phyloP scores from a whole-genome alignment of 2,888 invertebrate species.

The Cordylochernes scorpioides region DNA sequence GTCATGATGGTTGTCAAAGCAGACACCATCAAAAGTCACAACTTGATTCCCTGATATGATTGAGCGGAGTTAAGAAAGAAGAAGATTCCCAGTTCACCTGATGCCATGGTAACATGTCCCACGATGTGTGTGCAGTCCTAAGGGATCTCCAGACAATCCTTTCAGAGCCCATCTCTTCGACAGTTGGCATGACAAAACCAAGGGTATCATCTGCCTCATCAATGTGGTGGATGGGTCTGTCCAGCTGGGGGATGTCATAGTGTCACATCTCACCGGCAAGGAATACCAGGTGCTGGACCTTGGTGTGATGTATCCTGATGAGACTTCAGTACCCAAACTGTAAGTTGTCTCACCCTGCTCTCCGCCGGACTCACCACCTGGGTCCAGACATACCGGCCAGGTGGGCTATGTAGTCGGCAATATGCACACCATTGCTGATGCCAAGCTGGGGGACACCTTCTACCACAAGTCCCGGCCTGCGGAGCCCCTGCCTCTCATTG shows the following conservation, averaged over 20 bases:
- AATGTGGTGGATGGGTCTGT: slow-evolving; percentile 49
- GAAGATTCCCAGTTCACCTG: no score
- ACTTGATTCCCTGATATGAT: no score
- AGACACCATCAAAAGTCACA: no score
- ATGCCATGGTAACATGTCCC: no score
- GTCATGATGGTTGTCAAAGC: no score
- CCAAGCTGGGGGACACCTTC: slow-evolving; percentile 48
- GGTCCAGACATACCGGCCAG: slow-evolving; percentile 47
- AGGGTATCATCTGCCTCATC: slow-evolving; percentile 47
- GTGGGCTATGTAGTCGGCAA: slow-evolving; percentile 64
- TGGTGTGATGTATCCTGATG: slow-evolving; percentile 49
- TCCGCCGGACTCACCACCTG: no score
- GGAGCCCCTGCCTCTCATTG: slow-evolving; percentile 35
- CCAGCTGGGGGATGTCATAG: slow-evolving; percentile 41
- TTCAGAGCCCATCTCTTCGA: slow-evolving; percentile 68
- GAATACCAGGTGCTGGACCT: slow-evolving; percentile 48
- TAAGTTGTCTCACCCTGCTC: no score
- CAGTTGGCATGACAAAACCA: slow-evolving; percentile 69
- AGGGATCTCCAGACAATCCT: slow-evolving; percentile 22
- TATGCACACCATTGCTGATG: slow-evolving; percentile 44
- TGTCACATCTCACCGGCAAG: slow-evolving; percentile 33
- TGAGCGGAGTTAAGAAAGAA: no score
- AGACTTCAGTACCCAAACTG: slow-evolving; percentile 35
- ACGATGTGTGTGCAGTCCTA: slow-evolving; percentile 23
- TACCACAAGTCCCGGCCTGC: slow-evolving; percentile 29